Conservation (phyloP, 2,797 vertebrate species). For the Gymnocypris eckloni region DNA sequence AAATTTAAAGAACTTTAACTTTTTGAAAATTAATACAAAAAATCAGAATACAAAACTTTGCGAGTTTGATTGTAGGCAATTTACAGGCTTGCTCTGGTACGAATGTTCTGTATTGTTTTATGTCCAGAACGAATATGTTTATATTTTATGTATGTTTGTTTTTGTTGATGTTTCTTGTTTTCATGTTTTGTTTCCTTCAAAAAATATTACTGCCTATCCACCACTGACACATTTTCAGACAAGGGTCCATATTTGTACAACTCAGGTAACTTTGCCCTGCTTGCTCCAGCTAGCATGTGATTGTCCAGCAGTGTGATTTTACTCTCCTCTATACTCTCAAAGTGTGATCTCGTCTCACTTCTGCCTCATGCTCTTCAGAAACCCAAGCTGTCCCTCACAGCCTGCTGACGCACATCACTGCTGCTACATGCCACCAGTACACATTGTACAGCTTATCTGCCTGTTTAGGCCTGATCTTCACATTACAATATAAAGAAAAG, state of each 20-base stretch:
- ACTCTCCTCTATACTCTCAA: slow-evolving; percentile 16
- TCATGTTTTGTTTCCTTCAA: slow-evolving; percentile 54
- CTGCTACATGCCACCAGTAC: slow-evolving; percentile 15
- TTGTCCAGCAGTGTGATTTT: slow-evolving; percentile 33
- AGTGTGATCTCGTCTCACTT: slow-evolving; percentile 35
- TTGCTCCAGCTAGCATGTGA: slow-evolving; percentile 42
- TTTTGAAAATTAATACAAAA: not conserved
- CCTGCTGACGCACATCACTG: slow-evolving; percentile 4
- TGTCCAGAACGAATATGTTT: not conserved
- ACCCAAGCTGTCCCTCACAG: slow-evolving; percentile 1
- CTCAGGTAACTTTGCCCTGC: slow-evolving; percentile 81
- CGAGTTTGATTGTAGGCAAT: not conserved
- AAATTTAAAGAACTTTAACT: not conserved
- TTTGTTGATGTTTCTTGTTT: slow-evolving; percentile 47
- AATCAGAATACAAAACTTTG: not conserved
- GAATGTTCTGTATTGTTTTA: not conserved
- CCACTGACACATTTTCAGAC: slow-evolving; percentile 82
- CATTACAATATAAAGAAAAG: not conserved
- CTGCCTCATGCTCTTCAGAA: slow-evolving; percentile 32
- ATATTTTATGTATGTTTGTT: not conserved
- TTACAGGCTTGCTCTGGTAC: not conserved
- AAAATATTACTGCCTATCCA: slow-evolving; percentile 60
- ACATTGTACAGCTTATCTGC: slow-evolving; percentile 19
- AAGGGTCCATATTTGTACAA: slow-evolving; percentile 85
- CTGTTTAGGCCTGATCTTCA: slow-evolving; percentile 2